Evolutionary conservation across 2,888 invertebrate species (phyloP), one percentile per base, ranked within the genome.

Genomic region (Thyatira batis): DNA sequence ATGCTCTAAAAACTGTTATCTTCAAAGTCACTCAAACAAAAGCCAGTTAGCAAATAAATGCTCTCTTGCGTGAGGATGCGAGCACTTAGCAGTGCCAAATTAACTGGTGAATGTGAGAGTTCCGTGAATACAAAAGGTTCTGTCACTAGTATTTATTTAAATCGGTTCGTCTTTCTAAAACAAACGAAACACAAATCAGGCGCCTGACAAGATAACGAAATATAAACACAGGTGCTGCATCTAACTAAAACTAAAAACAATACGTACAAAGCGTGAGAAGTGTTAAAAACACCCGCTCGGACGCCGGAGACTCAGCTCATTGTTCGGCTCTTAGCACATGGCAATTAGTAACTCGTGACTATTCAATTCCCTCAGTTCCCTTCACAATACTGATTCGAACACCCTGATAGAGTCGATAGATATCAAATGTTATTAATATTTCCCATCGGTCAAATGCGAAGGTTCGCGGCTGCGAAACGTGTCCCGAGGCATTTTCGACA

Each of bases 201-300:
- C 56, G 53, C 55, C 51, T 61, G 49, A 62, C 63, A 64, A 72
- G 63, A 69, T 76, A 81, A 80, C 73, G 69, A 81, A 84, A 76
- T 65, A 73, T 73, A 83, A 82, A 85, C 76, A 83, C 82, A 87
- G 83, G 82, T 84, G 85, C 67, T 60, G 65, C 64, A 56, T 61
- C 57, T 50, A 51, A 55, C 49, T 45, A 20, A 68, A 61, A 67
- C 57, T 55, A 56, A 56, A 63, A 71, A 75, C 75, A 76, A 80
- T 73, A 73, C 67, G 65, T 8, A 17, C 39, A 72, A 73, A 71
- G 71, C 76, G 84, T 82, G 81, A 78, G 78, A 88, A 79, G 77
- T 79, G 81, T 71, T 79, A 78, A 80, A 39, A 78, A 75, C 64
- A 69, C 57, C 53, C 50, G 50, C 23, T 20, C 39, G 45, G 45